Evolutionary conservation across 1,140 invertebrate genomes (phyloP).

Genomic region (Rhysida immarginata): DNA sequence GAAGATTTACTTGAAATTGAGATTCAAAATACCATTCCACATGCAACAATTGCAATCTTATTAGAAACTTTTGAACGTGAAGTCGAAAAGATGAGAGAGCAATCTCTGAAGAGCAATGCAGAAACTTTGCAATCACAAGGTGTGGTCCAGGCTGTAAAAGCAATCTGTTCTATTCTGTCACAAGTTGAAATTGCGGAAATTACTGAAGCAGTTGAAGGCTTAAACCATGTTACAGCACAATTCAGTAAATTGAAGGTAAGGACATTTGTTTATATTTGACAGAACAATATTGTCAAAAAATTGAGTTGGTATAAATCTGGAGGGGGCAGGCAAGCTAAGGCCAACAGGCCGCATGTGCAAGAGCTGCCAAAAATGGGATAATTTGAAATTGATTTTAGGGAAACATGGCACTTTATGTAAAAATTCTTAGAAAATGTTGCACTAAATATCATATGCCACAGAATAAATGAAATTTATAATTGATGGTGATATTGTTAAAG

Average conservation of each 20-base stretch:
- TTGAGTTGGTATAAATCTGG: too few relatives aligned
- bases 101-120: constrained; percentile 4
- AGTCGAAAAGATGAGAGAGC: constrained; percentile 50
- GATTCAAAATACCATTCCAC: constrained; percentile 50
- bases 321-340: too few relatives aligned
- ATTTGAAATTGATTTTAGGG: too few relatives aligned
- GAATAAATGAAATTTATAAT: too few relatives aligned
- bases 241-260: not conserved
- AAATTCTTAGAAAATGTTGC: too few relatives aligned
- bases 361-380: too few relatives aligned
- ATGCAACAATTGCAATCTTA: constrained; percentile 59
- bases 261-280: not conserved
- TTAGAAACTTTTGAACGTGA: constrained; percentile 64
- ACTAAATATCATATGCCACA: too few relatives aligned
- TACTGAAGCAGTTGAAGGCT: constrained; percentile 37
- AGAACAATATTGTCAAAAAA: too few relatives aligned
- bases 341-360: too few relatives aligned
- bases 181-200: constrained; percentile 74
- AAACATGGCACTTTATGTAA: too few relatives aligned
- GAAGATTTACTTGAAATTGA: constrained; percentile 61
- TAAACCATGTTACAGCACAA: not conserved
- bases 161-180: constrained; percentile 71
- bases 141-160: constrained; percentile 77
- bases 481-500: too few relatives aligned
- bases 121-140: constrained; percentile 33